Conservation (phyloP, 2,797 vertebrate species). For the Gila robusta region DNA sequence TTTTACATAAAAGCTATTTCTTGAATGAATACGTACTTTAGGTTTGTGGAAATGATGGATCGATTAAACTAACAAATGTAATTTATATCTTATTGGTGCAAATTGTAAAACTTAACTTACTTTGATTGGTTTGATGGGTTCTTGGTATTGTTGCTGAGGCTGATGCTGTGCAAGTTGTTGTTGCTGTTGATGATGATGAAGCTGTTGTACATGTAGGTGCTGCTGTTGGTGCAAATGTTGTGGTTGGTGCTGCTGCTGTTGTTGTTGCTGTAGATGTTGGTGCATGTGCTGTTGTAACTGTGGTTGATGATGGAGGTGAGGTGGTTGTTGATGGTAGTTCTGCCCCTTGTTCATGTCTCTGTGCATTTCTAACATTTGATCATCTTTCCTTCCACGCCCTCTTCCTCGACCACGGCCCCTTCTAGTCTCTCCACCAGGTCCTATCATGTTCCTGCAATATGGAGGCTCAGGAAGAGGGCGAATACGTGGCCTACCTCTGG, state of each 20-base stretch:
- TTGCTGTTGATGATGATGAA: conserved; percentile 70
- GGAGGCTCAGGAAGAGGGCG: conserved; percentile 84
- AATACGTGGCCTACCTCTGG: conserved; percentile 88
- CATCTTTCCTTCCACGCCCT: conserved; percentile 78
- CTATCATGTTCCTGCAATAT: conserved; percentile 78
- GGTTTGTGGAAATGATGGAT: background rate
- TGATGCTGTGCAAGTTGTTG: conserved; percentile 67
- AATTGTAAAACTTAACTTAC: conserved; percentile 69
- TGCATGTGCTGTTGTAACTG: conserved; percentile 63
- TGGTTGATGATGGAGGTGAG: conserved; percentile 64
- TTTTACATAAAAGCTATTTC: background rate
- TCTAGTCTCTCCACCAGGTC: conserved; percentile 79
- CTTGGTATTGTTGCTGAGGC: conserved; percentile 74
- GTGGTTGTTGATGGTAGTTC: conserved; percentile 67
- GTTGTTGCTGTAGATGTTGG: conserved; percentile 64
- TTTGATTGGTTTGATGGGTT: conserved; percentile 86
- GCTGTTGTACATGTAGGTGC: conserved; percentile 65
- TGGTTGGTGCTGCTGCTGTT: conserved; percentile 59
- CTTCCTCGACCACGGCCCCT: conserved; percentile 86
- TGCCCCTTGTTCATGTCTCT: conserved; percentile 76
- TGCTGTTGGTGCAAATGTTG: conserved; percentile 67
- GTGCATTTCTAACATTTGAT: conserved; percentile 74
- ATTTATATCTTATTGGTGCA: background rate
- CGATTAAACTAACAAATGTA: background rate
- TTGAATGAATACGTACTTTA: background rate